A percentile compares a stretch with the other conserved stretches of the same genome.
Evolutionary conservation across 2,888 invertebrate genomes (phyloP).

Genomic region (Lathronympha strigana): DNA sequence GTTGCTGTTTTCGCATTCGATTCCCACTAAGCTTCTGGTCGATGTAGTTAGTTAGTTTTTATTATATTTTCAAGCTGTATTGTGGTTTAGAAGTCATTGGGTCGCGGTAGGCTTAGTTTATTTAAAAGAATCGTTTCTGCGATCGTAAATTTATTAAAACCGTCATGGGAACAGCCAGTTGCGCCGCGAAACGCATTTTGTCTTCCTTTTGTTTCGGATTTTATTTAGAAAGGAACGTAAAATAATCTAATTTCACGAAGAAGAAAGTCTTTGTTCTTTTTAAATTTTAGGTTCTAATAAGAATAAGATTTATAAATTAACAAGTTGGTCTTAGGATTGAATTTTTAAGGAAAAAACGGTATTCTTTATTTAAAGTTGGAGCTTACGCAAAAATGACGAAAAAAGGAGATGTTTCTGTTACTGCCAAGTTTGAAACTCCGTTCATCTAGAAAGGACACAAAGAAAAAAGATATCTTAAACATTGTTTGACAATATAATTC

Average conservation of each 20-base stretch:
- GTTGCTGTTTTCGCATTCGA: conserved; percentile 25
- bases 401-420: too few relatives aligned
- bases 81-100: conserved; percentile 5
- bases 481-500: too few relatives aligned
- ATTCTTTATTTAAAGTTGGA: too few relatives aligned
- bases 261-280: conserved; percentile 16
- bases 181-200: conserved; percentile 15
- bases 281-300: conserved; percentile 1
- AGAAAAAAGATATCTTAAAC: too few relatives aligned
- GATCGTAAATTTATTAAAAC: conserved; percentile 26
- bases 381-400: too few relatives aligned
- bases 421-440: too few relatives aligned
- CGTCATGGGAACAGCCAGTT: conserved; percentile 35
- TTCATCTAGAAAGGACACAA: too few relatives aligned
- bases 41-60: conserved; percentile 5
- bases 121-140: not conserved
- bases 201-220: not conserved
- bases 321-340: too few relatives aligned
- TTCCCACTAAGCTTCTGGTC: conserved; percentile 7
- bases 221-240: not conserved
- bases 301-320: conserved; percentile 5
- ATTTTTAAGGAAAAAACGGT: too few relatives aligned
- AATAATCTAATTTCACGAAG: conserved; percentile 8
- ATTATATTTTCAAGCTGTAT: conserved; percentile 5
- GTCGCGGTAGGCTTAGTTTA: conserved; percentile 1